Percentiles rank a stretch among this genome's conserved stretches.
Evolutionary conservation across 2,888 invertebrate genomes (phyloP).

Genomic region (Spilarctia lutea): DNA sequence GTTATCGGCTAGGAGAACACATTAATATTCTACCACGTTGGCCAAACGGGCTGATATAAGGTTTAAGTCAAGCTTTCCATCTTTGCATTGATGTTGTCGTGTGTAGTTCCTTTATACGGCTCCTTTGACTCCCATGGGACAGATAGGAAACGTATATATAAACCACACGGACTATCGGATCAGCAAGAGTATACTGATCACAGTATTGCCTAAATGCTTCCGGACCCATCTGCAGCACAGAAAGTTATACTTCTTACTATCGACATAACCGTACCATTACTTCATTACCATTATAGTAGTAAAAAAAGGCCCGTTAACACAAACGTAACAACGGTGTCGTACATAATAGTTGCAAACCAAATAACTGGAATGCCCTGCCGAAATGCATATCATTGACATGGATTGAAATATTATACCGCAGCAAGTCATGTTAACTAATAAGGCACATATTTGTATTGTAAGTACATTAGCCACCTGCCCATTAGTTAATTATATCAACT

Average conservation of each 20-base stretch:
- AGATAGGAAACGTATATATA: too few relatives aligned
- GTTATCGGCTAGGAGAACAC: too few relatives aligned
- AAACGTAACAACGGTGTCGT: background rate
- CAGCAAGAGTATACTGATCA: too few relatives aligned
- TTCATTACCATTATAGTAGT: background rate
- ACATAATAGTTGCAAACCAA: constrained; percentile 3
- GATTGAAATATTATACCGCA: constrained; percentile 34
- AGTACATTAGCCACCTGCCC: constrained; percentile 30
- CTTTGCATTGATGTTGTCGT: too few relatives aligned
- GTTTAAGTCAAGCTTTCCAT: too few relatives aligned
- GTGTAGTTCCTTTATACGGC: too few relatives aligned
- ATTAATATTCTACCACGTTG: too few relatives aligned
- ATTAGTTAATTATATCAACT: constrained; percentile 37
- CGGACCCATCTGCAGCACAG: background rate
- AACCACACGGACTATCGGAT: too few relatives aligned
- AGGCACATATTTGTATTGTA: background rate
- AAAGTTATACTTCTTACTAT: background rate
- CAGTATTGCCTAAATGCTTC: background rate
- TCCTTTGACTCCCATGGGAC: too few relatives aligned
- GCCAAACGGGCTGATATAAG: too few relatives aligned
- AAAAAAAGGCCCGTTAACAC: background rate
- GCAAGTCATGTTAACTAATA: constrained; percentile 17
- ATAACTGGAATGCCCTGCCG: constrained; percentile 26
- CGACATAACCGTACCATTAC: background rate
- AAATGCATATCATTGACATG: constrained; percentile 38